Conservation (phyloP, 1,140 invertebrate genomes). For the Habropoda laboriosa region DNA sequence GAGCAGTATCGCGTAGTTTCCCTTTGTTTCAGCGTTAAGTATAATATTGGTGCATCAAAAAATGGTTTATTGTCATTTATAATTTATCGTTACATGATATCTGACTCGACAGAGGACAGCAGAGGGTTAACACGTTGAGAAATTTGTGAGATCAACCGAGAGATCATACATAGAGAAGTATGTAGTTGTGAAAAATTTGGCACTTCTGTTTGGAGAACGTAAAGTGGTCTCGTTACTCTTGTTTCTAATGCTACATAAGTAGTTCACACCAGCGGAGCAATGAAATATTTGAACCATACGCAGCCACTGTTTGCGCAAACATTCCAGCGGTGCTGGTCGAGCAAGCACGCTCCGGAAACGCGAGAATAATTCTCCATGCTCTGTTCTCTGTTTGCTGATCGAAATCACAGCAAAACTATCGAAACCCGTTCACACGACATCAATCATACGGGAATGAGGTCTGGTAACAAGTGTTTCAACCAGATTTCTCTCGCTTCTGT, state of each 20-base stretch:
- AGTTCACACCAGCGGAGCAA: not conserved
- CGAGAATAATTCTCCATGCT: constrained; percentile 22
- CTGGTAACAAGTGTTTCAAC: not conserved
- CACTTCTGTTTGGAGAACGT: no score
- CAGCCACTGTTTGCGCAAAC: constrained; percentile 20
- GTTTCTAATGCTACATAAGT: not conserved
- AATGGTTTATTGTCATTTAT: no score
- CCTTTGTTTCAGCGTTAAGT: no score
- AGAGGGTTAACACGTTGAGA: no score
- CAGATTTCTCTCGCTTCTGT: not conserved
- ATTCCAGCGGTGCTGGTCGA: not conserved
- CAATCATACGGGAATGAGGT: constrained; percentile 13
- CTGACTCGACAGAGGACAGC: no score
- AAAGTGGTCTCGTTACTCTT: no score
- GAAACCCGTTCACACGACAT: constrained; percentile 16
- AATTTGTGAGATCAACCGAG: no score
- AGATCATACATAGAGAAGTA: no score
- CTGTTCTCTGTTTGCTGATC: constrained; percentile 19
- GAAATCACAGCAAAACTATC: constrained; percentile 23
- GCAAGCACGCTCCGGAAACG: constrained; percentile 7
- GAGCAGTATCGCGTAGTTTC: no score
- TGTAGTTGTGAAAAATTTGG: no score
- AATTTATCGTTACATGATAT: no score
- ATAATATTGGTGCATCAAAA: no score
- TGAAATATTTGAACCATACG: constrained; percentile 4